Percentiles rank a stretch among this genome's conserved stretches.
Evolutionary conservation across 2,113 vertebrate genomes (phyloP).

Genomic region (Hiodon tergisus): DNA sequence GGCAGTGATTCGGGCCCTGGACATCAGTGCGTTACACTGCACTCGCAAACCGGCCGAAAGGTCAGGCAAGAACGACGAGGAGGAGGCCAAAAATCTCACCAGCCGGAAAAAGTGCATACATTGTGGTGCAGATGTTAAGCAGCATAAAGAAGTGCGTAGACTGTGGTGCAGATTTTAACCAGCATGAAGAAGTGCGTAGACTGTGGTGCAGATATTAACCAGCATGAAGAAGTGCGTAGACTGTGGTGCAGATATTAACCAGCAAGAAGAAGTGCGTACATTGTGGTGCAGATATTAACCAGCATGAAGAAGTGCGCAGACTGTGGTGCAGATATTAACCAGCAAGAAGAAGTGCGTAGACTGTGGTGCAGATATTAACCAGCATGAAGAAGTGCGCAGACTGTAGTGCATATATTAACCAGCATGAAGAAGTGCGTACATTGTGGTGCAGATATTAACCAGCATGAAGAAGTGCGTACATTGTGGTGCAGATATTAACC

Average conservation of each 20-base stretch:
- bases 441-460: conserved; percentile 80
- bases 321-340: conserved; percentile 80
- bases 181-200: conserved; percentile 57
- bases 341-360: conserved; percentile 82
- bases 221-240: conserved; percentile 69
- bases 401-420: too few species aligned
- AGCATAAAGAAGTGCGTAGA: conserved; percentile 36
- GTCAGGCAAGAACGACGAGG: too few species aligned
- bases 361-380: conserved; percentile 38
- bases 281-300: too few species aligned
- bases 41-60: too few species aligned
- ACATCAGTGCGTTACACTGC: too few species aligned
- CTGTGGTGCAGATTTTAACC: too few species aligned
- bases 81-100: neutral
- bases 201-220: conserved; percentile 79
- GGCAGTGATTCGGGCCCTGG: neutral
- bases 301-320: conserved; percentile 56
- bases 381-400: neutral
- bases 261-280: neutral
- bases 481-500: neutral
- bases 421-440: conserved; percentile 57
- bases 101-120: neutral
- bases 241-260: neutral
- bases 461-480: conserved; percentile 69
- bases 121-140: conserved; percentile 73